Conservation (phyloP, 1,140 invertebrate genomes). For the Rhizoglyphus robini region DNA sequence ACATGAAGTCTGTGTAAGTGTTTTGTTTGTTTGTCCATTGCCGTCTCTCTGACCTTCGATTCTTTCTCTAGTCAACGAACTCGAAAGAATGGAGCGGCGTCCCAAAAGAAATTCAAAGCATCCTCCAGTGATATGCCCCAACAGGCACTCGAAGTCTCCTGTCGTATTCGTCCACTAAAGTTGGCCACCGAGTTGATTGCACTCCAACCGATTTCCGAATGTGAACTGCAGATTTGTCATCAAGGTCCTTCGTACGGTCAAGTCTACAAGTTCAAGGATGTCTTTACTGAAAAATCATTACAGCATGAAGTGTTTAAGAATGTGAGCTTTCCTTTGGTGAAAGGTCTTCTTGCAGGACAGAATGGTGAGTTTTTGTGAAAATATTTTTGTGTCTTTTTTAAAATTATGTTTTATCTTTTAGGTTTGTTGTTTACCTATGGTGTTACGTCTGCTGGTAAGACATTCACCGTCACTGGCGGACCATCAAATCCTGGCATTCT, state of each 20-base stretch:
- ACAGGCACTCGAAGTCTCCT: slow-evolving; percentile 71
- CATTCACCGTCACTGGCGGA: slow-evolving; percentile 77
- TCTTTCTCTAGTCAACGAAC: background rate
- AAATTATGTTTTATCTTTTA: slow-evolving; percentile 17
- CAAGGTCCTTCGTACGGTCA: slow-evolving; percentile 1
- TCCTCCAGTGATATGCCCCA: slow-evolving; percentile 3
- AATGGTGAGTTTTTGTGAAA: slow-evolving; percentile 44
- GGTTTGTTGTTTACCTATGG: slow-evolving; percentile 84
- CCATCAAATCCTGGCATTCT: slow-evolving; percentile 65
- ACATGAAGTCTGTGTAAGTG: background rate
- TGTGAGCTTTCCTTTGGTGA: slow-evolving; percentile 71
- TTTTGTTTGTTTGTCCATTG: background rate
- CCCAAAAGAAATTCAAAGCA: background rate
- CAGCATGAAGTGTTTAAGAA: slow-evolving; percentile 74
- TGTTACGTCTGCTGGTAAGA: slow-evolving; percentile 88
- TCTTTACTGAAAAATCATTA: slow-evolving; percentile 58
- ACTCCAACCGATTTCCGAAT: slow-evolving; percentile 51
- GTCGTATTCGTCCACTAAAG: slow-evolving; percentile 59
- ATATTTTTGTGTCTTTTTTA: background rate
- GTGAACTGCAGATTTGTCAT: slow-evolving; percentile 45
- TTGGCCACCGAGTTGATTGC: slow-evolving; percentile 49
- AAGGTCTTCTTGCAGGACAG: slow-evolving; percentile 47
- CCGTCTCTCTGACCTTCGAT: background rate
- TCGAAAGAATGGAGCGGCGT: background rate
- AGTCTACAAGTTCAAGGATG: slow-evolving; percentile 45